Conservation (phyloP, 2,113 vertebrate species). For the Gambusia affinis region DNA sequence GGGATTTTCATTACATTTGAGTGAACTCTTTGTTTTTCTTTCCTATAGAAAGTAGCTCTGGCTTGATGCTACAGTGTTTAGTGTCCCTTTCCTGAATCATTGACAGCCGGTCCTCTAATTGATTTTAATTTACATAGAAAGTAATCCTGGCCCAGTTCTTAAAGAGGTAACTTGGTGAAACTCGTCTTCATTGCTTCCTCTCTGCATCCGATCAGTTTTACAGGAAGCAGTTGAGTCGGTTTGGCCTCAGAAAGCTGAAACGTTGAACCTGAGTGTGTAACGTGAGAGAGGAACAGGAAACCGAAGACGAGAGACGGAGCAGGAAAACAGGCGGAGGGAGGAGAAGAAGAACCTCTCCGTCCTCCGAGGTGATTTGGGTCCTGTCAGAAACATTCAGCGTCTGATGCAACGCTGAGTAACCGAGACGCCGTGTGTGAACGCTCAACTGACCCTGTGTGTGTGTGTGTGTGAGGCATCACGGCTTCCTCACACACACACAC, state of each 20-base stretch:
- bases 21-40: too few relatives aligned
- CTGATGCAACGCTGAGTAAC: slow-evolving; percentile 71
- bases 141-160: background rate
- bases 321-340: slow-evolving; percentile 9
- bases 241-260: background rate
- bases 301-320: slow-evolving; percentile 7
- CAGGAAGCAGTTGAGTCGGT: background rate
- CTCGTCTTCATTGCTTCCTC: background rate
- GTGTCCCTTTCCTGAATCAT: background rate
- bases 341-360: slow-evolving; percentile 11
- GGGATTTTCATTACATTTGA: too few relatives aligned
- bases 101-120: background rate
- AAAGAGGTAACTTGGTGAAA: background rate
- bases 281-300: background rate
- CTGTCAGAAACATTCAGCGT: slow-evolving; percentile 48
- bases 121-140: background rate
- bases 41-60: background rate
- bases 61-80: background rate
- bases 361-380: slow-evolving; percentile 22
- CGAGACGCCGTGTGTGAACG: slow-evolving; percentile 11
- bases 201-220: background rate
- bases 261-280: background rate
- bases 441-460: slow-evolving; percentile 54
- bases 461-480: slow-evolving; percentile 39
- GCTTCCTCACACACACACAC: slow-evolving; percentile 6